Evolutionary conservation across 2,888 invertebrate genomes (phyloP), one percentile per base, ranked within the genome.

Genomic region (Trachelus stipa): DNA sequence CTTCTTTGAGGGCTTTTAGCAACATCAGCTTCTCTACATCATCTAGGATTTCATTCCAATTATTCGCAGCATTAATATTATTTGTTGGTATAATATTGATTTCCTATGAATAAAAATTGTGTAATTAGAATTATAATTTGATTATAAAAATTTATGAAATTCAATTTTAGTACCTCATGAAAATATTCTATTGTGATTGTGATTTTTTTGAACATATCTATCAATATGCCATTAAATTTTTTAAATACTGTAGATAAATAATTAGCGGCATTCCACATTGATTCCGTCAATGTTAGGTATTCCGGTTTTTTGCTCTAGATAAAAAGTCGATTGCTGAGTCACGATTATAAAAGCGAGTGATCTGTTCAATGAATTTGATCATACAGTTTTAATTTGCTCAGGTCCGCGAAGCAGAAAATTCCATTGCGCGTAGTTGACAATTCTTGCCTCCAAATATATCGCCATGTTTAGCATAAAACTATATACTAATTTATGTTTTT

Each of bases 401-500:
- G 95, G 92, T 1, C 97, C 98, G 69, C 97, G 93, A 1, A 97
- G 92, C 77, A 98, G 92, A 88, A 95, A 98, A 90, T 94, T 95
- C 95, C 96, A 97, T 85, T 97, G 95, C 0, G 92, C 90, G 0
- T 93, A 92, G 0, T 89, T 89, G 15, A 98, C 94, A 0, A 92
- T 87, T 0, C 93, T 93, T 0, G 93, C 94, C 86, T 96, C 93
- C 76, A 95, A 93, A 88, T 94, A 94, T 83, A 98, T 95, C 4
- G 96, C 95, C 81, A 95, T 93, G 86, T 96, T 96, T 23, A 98
- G 91, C 92, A 98, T 94, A 88, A 98, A 96, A 88, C 96, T 97
- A 90, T 96, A 98, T 78, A 98, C 95, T 1, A 98, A 93, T 91
- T 98, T 98, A 92, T 98, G 97, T 80, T 95, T 94, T 90, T 98